A percentile compares a stretch with the other conserved stretches of the same genome.
Evolutionary conservation across 2,797 vertebrate genomes (phyloP).

Genomic region (Danio aesculapii): DNA sequence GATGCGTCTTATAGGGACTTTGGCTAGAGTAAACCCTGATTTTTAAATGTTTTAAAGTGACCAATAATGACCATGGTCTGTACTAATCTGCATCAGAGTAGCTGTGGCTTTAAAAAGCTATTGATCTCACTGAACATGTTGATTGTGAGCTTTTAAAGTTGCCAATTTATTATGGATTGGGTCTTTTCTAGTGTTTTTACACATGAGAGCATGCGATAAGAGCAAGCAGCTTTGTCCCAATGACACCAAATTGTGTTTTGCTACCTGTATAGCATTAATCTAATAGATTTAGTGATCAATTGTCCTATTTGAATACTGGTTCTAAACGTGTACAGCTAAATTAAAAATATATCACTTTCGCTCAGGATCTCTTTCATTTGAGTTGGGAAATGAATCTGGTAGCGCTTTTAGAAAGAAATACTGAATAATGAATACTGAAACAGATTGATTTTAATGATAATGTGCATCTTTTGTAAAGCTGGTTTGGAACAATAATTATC

Average conservation of each 20-base stretch:
- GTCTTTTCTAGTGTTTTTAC: conserved; percentile 10
- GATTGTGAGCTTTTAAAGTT: conserved; percentile 17
- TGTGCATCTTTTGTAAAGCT: too few species aligned
- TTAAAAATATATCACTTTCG: not conserved
- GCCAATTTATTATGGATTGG: not conserved
- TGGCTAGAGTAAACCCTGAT: not conserved
- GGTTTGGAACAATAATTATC: too few species aligned
- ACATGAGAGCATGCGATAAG: conserved; percentile 7
- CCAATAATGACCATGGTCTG: not conserved
- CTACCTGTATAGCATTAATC: not conserved
- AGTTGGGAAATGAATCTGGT: too few species aligned
- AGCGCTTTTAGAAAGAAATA: too few species aligned
- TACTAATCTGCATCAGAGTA: not conserved
- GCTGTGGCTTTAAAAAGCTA: not conserved
- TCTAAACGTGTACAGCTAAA: not conserved
- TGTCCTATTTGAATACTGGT: not conserved
- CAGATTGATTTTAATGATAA: too few species aligned
- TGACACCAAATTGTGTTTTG: not conserved
- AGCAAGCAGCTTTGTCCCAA: conserved; percentile 9
- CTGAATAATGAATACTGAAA: not conserved
- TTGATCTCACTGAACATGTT: not conserved
- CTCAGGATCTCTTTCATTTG: not conserved
- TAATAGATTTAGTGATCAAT: not conserved
- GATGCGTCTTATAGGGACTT: too few species aligned
- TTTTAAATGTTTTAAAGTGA: not conserved